Evolutionary conservation across 1,140 invertebrate genomes (phyloP), one percentile per base, ranked within the genome.

Genomic region (Acyrthosiphon pisum): DNA sequence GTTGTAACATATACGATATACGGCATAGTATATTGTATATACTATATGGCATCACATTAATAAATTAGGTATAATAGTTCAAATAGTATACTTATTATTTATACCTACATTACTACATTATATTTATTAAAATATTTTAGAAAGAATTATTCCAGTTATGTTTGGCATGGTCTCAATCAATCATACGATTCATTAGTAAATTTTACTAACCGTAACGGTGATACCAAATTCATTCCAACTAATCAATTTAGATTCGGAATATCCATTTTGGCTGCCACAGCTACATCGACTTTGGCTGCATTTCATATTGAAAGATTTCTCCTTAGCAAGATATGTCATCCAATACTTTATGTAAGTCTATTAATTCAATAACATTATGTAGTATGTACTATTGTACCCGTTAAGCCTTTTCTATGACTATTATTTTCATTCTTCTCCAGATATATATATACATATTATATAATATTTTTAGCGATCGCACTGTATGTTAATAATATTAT

Each of bases 171-270:
- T 56, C 23, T 93, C 9, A 93, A 83, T 84, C 91, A 93, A 84
- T 53, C 81, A 18, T 93, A 93, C 18, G 91, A 93, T 84, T 56
- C 91, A 30, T 93, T 93, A 0, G 60, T 93, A 30, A 93, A 93
- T 44, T 86, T 56, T 44, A 93, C 81, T 8, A 84, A 93, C 50
- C 91, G 91, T 44, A 93, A 93, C 35, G 91, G 91, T 11, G 48
- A 93, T 46, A 93, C 81, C 23, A 50, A 93, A 50, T 22, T 56
- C 1, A 86, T 23, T 53, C 44, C 30, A 76, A 76, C 30, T 76
- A 76, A 11, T 76, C 60, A 50, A 41, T n/a, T 11, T 53, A 41
- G 48, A 56, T 50, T 56, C 18, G 81, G 46, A 30, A 8, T 83
- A 44, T 56, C n/a, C 1, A 6, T 86, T n/a, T 41, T 84, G 23